A percentile compares a stretch with the other conserved stretches of the same genome.
These are phyloP conservation scores for Staurois parvus DNA, from an alignment of 2,797 vertebrate genomes.

Conservation along the genomic window DNA sequence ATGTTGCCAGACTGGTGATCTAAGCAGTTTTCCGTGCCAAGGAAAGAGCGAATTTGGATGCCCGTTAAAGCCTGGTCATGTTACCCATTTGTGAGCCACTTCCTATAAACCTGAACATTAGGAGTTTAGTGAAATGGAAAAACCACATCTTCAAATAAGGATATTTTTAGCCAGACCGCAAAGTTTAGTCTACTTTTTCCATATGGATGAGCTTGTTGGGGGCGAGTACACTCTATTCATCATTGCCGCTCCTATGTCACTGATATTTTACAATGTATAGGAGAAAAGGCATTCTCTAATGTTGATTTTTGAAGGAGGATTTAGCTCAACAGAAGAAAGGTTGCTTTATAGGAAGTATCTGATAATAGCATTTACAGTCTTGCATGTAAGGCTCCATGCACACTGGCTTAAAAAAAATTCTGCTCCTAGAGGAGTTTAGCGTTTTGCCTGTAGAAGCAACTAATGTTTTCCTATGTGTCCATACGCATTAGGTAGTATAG, in stretches of 20 bases:
- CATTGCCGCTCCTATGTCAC: background rate
- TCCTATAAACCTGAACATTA: constrained; percentile 40
- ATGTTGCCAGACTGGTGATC: constrained; percentile 45
- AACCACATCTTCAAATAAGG: constrained; percentile 19
- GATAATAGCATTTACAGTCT: no score
- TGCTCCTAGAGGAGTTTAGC: no score
- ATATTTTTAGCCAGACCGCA: constrained; percentile 53
- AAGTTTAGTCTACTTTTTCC: constrained; percentile 51
- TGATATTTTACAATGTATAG: background rate
- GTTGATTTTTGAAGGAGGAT: background rate
- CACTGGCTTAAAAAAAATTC: no score
- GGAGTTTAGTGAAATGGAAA: constrained; percentile 48
- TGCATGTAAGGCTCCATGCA: no score
- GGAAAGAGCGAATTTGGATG: constrained; percentile 18
- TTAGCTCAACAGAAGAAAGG: background rate
- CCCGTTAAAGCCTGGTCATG: constrained; percentile 12
- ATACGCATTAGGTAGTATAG: no score
- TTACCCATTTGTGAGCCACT: constrained; percentile 33
- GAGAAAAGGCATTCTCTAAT: background rate
- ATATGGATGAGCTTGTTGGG: constrained; percentile 22
- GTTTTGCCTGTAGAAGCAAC: no score
- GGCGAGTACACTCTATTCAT: constrained; percentile 17
- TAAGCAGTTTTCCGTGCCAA: constrained; percentile 46
- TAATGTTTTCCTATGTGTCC: no score
- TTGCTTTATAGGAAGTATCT: no score